Evolutionary conservation across 1,140 invertebrate species (phyloP).

Genomic region (Macrocentrus cingulum): DNA sequence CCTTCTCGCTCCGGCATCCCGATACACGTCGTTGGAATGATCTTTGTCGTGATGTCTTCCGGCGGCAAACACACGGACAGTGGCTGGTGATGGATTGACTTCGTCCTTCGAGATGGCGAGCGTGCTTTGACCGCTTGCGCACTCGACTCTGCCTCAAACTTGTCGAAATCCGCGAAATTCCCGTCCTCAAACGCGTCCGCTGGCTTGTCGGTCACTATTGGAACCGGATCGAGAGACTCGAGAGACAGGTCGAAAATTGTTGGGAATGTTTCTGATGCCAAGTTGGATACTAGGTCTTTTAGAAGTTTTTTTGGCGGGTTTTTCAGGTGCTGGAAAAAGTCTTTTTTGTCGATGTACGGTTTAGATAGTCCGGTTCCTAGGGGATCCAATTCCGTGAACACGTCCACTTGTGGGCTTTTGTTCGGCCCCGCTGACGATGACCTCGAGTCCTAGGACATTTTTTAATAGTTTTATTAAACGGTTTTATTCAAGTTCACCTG

Average conservation of each 20-base stretch:
- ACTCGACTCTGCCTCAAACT: constrained; percentile 40
- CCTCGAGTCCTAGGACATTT: constrained; percentile 31
- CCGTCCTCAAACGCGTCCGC: constrained; percentile 42
- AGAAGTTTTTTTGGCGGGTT: constrained; percentile 88
- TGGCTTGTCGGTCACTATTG: constrained; percentile 32
- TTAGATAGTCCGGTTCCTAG: constrained; percentile 84
- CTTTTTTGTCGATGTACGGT: constrained; percentile 92
- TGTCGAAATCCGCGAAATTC: constrained; percentile 54
- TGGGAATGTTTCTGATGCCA: constrained; percentile 48
- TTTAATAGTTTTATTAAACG: no score
- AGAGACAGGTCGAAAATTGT: constrained; percentile 47
- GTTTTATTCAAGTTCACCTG: no score
- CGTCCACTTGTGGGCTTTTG: constrained; percentile 65
- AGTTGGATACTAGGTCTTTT: constrained; percentile 72
- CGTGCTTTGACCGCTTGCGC: constrained; percentile 31
- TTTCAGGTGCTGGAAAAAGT: constrained; percentile 92
- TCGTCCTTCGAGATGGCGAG: constrained; percentile 32
- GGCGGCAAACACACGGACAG: constrained; percentile 69
- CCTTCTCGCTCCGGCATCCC: constrained; percentile 30
- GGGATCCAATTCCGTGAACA: constrained; percentile 90
- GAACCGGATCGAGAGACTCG: constrained; percentile 42
- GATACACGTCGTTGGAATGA: constrained; percentile 15
- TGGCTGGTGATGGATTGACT: constrained; percentile 59
- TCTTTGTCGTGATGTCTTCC: constrained; percentile 52
- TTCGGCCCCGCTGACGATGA: constrained; percentile 31